Evolutionary conservation across 1,140 invertebrate species (phyloP), one percentile per base, ranked within the genome.

Genomic region (Diplogasteroides magnus): DNA sequence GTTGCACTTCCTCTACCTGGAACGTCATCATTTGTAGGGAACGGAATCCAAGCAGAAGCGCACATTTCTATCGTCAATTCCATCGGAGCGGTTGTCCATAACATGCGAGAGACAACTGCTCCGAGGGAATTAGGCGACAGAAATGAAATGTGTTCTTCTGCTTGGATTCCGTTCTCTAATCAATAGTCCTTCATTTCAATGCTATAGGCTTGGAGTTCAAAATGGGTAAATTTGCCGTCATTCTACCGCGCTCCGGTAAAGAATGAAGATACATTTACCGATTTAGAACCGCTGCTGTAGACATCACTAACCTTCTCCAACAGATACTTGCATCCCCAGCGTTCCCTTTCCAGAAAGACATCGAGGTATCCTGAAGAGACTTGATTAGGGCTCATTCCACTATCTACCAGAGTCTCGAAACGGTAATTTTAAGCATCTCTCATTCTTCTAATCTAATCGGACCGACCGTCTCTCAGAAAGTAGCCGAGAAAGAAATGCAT

Each of bases 291-390:
- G 19, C 19, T 48, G 19, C 19, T 48, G 37, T 48, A 11, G 37
- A 48, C 55, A 15, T 28, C 26, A 6, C 15, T 48, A 11, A 48
- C 37, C 37, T 48, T 48, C n/a, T 37, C 25, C 58, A 72, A 26
- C 1, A 72, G 65, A 63, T 72, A 29, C n/a, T 37, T 19, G 60
- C 70, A 72, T 56, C 70, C 70, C 70, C 70, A 72, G 19, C 70
- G 57, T 31, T 72, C 70, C 11, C 31, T 48, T 55, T 32, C 59
- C 3, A 56, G 19, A n/a, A 31, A 72, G 67, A 25, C 56, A 31
- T 72, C 70, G n/a, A 72, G 60, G 48, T 72, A 67, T 2, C 70
- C 66, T 68, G 23, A 27, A 68, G 26, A 26, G 59, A 61, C 6
- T 26, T 13, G 15, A 61, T 61, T n/a, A 29, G 6, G 28, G 2